Evolutionary conservation across 2,113 vertebrate species (phyloP).

Genomic region (Poecilia latipinna): DNA sequence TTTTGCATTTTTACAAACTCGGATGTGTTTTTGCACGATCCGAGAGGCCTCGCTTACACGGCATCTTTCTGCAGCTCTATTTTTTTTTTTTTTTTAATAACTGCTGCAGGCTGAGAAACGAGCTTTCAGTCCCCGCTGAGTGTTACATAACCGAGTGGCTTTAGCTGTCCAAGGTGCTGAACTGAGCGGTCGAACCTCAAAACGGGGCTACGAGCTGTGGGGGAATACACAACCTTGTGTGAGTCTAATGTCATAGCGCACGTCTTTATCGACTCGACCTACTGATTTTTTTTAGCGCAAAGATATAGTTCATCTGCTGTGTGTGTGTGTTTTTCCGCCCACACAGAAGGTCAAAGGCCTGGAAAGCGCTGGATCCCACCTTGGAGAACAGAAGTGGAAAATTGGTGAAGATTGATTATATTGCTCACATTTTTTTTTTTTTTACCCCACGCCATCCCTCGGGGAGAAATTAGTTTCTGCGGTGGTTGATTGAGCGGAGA

Average conservation of each 20-base stretch:
- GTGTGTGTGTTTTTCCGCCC: slow-evolving; percentile 34
- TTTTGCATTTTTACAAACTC: slow-evolving; percentile 10
- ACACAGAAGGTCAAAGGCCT: slow-evolving; percentile 76
- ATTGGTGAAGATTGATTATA: slow-evolving; percentile 26
- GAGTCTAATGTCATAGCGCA: slow-evolving; percentile 57
- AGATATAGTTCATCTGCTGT: slow-evolving; percentile 10
- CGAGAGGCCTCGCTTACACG: slow-evolving; percentile 5
- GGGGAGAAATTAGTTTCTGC: slow-evolving; percentile 48
- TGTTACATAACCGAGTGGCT: slow-evolving; percentile 76
- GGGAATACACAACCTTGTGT: slow-evolving; percentile 67
- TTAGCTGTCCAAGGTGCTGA: slow-evolving; percentile 78
- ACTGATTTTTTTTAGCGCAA: slow-evolving; percentile 23
- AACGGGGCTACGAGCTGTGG: slow-evolving; percentile 54
- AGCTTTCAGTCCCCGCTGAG: slow-evolving; percentile 42
- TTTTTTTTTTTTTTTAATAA: not conserved
- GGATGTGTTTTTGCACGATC: not conserved
- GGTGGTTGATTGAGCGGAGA: slow-evolving; percentile 61
- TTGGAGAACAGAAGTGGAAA: slow-evolving; percentile 14
- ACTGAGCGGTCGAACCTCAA: slow-evolving; percentile 46
- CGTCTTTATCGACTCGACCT: slow-evolving; percentile 45
- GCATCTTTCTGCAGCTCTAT: slow-evolving; percentile 23
- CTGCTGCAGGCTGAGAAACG: slow-evolving; percentile 35
- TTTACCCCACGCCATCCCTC: not conserved
- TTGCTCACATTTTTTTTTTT: not conserved
- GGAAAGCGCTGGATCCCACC: slow-evolving; percentile 19